phyloP scores from a whole-genome alignment of 2,113 vertebrate species.

The Paramisgurnus dabryanus region DNA sequence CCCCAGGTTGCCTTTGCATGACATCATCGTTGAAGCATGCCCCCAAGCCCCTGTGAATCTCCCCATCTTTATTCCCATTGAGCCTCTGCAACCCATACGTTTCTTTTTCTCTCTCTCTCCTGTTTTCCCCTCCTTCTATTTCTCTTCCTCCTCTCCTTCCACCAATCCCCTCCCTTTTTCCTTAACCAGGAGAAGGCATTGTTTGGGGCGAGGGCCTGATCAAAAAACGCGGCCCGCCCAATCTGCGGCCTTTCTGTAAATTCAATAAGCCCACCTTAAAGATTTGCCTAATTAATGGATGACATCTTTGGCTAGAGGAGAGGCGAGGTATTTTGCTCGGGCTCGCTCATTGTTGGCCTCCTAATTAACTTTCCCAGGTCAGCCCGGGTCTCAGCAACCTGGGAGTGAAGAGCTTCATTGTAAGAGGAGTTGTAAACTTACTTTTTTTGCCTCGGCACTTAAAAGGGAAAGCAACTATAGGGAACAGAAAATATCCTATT shows the following conservation, averaged over 20 bases:
- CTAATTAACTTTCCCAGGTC: conserved; percentile 99
- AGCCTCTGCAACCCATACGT: conserved; percentile 79
- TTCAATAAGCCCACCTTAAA: conserved; percentile 99
- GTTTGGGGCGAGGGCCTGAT: conserved; percentile 88
- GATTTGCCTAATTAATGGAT: conserved; percentile 99
- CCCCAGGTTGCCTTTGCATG: conserved; percentile 96
- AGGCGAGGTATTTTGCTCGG: conserved; percentile 98
- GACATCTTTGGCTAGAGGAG: conserved; percentile 99
- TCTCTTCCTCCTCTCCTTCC: conserved; percentile 56
- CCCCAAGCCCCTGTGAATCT: conserved; percentile 90
- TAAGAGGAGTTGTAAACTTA: conserved; percentile 98
- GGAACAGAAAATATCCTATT: conserved; percentile 99
- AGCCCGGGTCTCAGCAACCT: conserved; percentile 99
- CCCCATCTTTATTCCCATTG: conserved; percentile 82
- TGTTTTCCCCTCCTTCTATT: conserved; percentile 62
- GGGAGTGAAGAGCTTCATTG: conserved; percentile 99
- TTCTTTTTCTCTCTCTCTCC: conserved; percentile 63
- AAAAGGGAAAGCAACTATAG: conserved; percentile 97
- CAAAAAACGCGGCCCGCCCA: conserved; percentile 93
- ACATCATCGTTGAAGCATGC: conserved; percentile 98
- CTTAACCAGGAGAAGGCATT: conserved; percentile 84
- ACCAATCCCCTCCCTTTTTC: conserved; percentile 75
- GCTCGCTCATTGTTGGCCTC: conserved; percentile 99
- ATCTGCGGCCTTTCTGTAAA: conserved; percentile 95
- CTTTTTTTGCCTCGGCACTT: conserved; percentile 97